Percentiles rank a stretch among this genome's conserved stretches.
Conservation (phyloP, 2,113 vertebrate genomes). For the Corapipo altera region DNA sequence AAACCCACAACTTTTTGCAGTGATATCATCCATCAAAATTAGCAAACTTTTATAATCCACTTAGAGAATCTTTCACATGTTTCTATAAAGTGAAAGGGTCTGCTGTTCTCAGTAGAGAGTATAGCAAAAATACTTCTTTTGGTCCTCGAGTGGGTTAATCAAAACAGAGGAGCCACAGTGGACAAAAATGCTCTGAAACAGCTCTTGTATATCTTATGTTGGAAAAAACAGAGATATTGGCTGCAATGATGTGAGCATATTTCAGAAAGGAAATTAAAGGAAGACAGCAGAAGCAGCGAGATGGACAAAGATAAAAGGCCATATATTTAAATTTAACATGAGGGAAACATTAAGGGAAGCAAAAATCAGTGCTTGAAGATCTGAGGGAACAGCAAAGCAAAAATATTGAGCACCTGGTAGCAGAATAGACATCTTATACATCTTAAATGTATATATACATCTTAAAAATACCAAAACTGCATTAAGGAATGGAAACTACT, state of each 20-base stretch:
- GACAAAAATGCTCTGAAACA: not conserved
- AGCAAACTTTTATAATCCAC: not conserved
- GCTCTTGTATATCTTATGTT: not conserved
- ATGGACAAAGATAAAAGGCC: conserved; percentile 58
- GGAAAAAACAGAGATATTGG: not conserved
- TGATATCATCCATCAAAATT: not conserved
- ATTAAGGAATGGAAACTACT: not conserved
- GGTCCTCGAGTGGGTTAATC: not conserved
- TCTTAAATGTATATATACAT: no score
- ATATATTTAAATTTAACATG: conserved; percentile 60
- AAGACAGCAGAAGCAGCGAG: conserved; percentile 22
- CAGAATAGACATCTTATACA: not conserved
- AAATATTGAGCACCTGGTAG: conserved; percentile 36
- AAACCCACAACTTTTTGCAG: not conserved
- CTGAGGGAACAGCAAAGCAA: conserved; percentile 51
- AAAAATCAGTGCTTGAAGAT: conserved; percentile 22
- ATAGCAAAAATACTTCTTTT: not conserved
- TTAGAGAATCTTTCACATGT: not conserved
- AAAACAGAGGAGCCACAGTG: not conserved
- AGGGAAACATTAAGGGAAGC: conserved; percentile 52
- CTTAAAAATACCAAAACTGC: conserved; percentile 1
- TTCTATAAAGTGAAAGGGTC: not conserved
- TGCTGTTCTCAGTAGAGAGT: not conserved
- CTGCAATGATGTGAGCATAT: not conserved
- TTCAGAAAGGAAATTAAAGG: conserved; percentile 35